phyloP scores from a whole-genome alignment of 2,888 invertebrate genomes.

The Ceraclea dissimilis region DNA sequence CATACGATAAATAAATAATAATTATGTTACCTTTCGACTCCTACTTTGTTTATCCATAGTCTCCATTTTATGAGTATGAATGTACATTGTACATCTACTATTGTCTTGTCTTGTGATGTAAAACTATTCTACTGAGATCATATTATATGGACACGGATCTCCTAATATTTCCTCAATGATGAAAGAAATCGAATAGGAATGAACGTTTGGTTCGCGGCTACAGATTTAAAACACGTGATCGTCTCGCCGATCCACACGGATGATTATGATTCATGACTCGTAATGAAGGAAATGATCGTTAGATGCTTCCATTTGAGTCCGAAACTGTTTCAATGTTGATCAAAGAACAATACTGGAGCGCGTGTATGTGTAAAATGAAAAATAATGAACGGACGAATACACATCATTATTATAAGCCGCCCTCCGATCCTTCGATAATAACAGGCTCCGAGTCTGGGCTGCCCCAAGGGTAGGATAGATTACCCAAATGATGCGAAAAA shows the following conservation, averaged over 20 bases:
- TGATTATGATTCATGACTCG: neutral
- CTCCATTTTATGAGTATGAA: no score
- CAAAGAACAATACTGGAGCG: neutral
- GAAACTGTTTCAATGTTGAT: neutral
- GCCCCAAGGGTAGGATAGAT: conserved; percentile 19
- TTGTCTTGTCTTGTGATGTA: no score
- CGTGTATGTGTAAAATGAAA: neutral
- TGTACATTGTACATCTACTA: no score
- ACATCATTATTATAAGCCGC: neutral
- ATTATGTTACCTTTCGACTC: no score
- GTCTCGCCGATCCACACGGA: neutral
- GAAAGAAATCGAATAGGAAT: no score
- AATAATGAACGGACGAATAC: neutral
- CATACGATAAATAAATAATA: no score
- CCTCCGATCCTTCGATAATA: conserved; percentile 17
- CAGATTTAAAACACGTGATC: neutral
- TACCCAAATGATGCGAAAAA: conserved; percentile 22
- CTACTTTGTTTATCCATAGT: no score
- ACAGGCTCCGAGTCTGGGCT: conserved; percentile 18
- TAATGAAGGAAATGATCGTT: neutral
- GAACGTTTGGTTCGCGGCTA: neutral
- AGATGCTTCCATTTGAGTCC: neutral
- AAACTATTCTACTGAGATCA: no score
- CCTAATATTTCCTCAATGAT: no score
- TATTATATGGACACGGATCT: no score